Evolutionary conservation across 2,888 invertebrate genomes (phyloP).

Genomic region (Clepsis dumicolana): DNA sequence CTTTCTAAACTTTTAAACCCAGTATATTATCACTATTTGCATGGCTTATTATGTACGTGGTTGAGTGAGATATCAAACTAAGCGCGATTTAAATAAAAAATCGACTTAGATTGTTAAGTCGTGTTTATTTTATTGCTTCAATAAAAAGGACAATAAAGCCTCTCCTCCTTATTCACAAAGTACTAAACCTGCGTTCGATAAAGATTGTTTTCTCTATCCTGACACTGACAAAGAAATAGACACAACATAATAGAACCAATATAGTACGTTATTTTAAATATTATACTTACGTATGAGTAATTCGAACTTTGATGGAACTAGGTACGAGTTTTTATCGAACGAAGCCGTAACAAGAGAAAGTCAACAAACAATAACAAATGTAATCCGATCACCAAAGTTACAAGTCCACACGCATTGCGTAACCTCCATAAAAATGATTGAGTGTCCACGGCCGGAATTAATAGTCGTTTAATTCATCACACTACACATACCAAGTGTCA

Average conservation of each 20-base stretch:
- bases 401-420: conserved; percentile 17
- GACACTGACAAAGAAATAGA: no score
- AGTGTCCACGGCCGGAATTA: conserved; percentile 50
- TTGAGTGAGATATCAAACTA: conserved; percentile 19
- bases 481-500: conserved; percentile 57
- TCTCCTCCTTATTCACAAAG: background rate
- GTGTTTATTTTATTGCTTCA: conserved; percentile 19
- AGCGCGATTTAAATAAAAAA: background rate
- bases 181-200: background rate
- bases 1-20: conserved; percentile 9
- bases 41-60: conserved; percentile 4
- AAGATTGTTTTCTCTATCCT: background rate
- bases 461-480: conserved; percentile 65
- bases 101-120: background rate
- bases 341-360: conserved; percentile 7
- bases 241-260: no score
- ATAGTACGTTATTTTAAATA: no score
- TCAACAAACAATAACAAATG: conserved; percentile 20
- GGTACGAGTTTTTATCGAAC: background rate
- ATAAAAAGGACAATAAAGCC: background rate
- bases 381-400: conserved; percentile 18
- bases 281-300: no score
- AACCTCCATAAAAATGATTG: conserved; percentile 38
- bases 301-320: background rate
- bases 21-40: conserved; percentile 22